Evolutionary conservation across 2,797 vertebrate species (phyloP), one percentile per base, ranked within the genome.

Genomic region (Nyctibius grandis): DNA sequence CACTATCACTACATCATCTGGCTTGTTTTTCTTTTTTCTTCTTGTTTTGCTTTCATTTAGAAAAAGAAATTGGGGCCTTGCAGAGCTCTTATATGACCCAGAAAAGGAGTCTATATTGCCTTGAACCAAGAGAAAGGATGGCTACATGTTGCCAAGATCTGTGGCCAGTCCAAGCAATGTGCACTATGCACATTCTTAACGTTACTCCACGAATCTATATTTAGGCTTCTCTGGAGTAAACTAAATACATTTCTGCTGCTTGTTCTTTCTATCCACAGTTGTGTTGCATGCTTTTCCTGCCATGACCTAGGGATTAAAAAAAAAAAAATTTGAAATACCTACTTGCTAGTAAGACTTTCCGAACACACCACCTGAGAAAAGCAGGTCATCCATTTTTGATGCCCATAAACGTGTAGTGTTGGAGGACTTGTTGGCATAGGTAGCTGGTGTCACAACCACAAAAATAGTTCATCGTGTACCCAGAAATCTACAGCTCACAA

Each of bases 401-500:
- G 33, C 25, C 45, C 36, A 70, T 40, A 67, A 44, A 42, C 64
- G 18, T 2, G 34, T 28, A 29, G 54, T 38, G 14, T 65, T 79
- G 57, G 61, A 92, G 69, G 47, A 61, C 42, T 67, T 44, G 44
- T 59, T 59, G 20, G 12, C 25, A 7, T 33, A 72, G 77, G 87
- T 70, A 57, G 14, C 61, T 83, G 20, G 31, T 74, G 33, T 81
- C 26, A 40, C 68, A 82, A 54, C 28, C 48, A 68, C 85, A 84
- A 50, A 83, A 74, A 28, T 2, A 74, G 63, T 42, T 63, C 78
- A 56, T 50, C 0, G 5, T 74, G 63, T 85, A 65, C 72, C 82
- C 76, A 86, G 77, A 94, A 91, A 79, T 70, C 51, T 76, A 31
- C 88, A 70, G 67, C 75, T 91, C 67, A 82, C 88, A 96, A 95